These are phyloP conservation scores for Vollenhovia emeryi DNA, from an alignment of 1,140 invertebrate genomes.

Conservation along the genomic window DNA sequence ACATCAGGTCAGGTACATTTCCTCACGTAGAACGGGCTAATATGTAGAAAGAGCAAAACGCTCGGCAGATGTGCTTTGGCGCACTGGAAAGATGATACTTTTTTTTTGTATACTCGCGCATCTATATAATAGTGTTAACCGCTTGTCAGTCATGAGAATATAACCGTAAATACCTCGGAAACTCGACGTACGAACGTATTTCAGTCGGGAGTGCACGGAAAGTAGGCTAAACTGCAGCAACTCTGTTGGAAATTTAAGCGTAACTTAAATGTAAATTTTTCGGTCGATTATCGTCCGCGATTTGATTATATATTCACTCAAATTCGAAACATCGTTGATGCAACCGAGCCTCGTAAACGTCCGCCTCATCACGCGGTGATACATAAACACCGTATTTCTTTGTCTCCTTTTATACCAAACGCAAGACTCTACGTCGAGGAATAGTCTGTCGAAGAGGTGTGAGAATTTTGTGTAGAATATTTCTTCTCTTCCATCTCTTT, in stretches of 20 bases:
- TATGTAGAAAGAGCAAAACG: slow-evolving; percentile 71
- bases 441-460: slow-evolving; percentile 21
- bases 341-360: not conserved
- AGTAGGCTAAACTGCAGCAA: slow-evolving; percentile 3
- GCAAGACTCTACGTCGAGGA: slow-evolving; percentile 29
- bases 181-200: slow-evolving; percentile 23
- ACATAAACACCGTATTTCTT: not conserved
- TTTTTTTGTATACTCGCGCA: slow-evolving; percentile 33
- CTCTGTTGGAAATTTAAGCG: slow-evolving; percentile 31
- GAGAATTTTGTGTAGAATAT: slow-evolving; percentile 4
- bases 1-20: slow-evolving; percentile 56
- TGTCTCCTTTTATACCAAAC: slow-evolving; percentile 14
- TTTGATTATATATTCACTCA: slow-evolving; percentile 46
- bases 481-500: not conserved
- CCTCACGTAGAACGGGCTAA: slow-evolving; percentile 51
- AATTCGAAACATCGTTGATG: slow-evolving; percentile 26
- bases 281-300: slow-evolving; percentile 32
- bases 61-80: slow-evolving; percentile 70
- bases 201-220: not conserved
- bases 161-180: slow-evolving; percentile 32
- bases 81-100: slow-evolving; percentile 30
- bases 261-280: slow-evolving; percentile 42
- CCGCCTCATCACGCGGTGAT: not conserved
- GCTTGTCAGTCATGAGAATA: slow-evolving; percentile 46
- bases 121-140: slow-evolving; percentile 38